Conservation (phyloP, 2,113 vertebrate species). For the Podarcis cretensis region DNA sequence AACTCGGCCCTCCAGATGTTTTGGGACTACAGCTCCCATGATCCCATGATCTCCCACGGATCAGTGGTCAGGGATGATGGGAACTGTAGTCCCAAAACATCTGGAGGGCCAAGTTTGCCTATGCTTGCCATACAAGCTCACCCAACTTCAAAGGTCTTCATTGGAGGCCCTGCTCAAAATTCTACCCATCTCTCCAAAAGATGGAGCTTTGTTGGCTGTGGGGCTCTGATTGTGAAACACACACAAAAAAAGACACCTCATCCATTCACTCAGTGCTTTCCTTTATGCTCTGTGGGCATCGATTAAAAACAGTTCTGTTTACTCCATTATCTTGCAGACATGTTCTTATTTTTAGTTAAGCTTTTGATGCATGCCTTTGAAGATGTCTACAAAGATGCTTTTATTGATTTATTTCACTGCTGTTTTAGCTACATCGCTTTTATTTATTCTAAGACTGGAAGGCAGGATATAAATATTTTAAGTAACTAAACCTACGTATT, state of each 20-base stretch:
- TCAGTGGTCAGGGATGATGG: no score
- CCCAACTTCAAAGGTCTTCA: neutral
- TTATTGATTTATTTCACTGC: neutral
- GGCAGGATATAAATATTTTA: neutral
- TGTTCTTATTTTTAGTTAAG: neutral
- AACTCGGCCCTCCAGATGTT: no score
- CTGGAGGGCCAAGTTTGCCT: no score
- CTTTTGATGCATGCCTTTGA: neutral
- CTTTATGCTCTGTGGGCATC: neutral
- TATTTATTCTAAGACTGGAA: neutral
- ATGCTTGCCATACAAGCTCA: neutral
- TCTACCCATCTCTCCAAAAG: no score
- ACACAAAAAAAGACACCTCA: no score
- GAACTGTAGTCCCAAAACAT: no score
- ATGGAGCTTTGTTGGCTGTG: neutral
- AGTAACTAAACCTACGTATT: neutral
- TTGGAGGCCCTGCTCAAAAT: neutral
- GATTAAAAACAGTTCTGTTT: neutral
- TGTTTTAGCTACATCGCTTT: neutral
- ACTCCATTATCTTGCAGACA: neutral
- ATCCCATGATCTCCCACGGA: no score
- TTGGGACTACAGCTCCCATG: no score
- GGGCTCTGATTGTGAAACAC: neutral
- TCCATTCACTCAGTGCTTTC: neutral
- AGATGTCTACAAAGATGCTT: no score